Percentiles rank a stretch among this genome's conserved stretches.
These are phyloP conservation scores for Ondatra zibethicus DNA, from an alignment of 2,113 vertebrate species.

Conservation along the genomic window DNA sequence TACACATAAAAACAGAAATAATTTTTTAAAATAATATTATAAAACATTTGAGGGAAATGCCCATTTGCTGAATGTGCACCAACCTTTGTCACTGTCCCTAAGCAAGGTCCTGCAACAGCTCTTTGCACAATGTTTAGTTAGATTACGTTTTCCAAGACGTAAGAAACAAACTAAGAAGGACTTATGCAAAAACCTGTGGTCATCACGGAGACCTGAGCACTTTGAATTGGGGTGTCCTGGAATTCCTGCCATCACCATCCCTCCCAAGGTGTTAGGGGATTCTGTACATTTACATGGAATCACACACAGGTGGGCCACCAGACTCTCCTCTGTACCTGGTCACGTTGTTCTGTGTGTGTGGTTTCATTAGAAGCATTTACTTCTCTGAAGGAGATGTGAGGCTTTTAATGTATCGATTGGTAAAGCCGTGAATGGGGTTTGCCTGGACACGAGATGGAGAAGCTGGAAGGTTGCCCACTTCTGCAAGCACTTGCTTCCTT, in stretches of 20 bases:
- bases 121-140: neutral
- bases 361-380: neutral
- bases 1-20: neutral
- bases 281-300: neutral
- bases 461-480: neutral
- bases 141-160: neutral
- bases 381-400: conserved; percentile 21
- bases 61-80: neutral
- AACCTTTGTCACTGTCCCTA: neutral
- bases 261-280: neutral
- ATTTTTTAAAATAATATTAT: neutral
- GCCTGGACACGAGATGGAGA: neutral
- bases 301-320: neutral
- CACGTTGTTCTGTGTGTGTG: rapidly evolving
- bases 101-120: neutral
- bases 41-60: too few species aligned
- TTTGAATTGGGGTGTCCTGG: neutral
- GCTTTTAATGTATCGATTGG: neutral
- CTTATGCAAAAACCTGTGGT: neutral
- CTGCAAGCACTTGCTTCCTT: neutral
- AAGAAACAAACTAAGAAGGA: too few species aligned
- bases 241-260: neutral
- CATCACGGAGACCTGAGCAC: neutral
- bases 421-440: neutral
- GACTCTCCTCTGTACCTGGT: neutral